phyloP scores from a whole-genome alignment of 2,797 vertebrate species.

The Dicrostonyx torquatus region DNA sequence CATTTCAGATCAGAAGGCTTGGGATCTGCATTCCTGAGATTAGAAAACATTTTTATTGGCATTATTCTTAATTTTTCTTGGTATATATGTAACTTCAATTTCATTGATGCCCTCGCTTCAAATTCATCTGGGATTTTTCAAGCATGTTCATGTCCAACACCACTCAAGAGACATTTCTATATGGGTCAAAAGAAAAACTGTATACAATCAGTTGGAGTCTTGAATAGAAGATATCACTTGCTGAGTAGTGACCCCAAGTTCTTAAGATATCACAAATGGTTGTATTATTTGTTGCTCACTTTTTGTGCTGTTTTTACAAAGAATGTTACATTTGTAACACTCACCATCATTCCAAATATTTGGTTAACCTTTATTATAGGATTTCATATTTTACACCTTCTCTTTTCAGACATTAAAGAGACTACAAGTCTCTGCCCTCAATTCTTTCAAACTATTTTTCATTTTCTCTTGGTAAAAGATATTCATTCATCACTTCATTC shows the following conservation, averaged over 20 bases:
- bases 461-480: background rate
- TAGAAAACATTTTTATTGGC: background rate
- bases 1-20: background rate
- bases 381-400: background rate
- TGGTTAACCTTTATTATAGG: background rate
- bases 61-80: background rate
- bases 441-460: background rate
- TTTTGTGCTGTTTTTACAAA: background rate
- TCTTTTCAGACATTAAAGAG: background rate
- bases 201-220: background rate
- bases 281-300: background rate
- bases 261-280: background rate
- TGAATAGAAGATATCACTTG: background rate
- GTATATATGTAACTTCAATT: background rate
- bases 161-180: background rate
- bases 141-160: background rate
- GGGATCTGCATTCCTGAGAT: background rate
- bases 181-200: background rate
- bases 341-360: accelerated
- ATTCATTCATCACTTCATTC: background rate
- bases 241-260: background rate
- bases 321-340: background rate
- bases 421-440: background rate
- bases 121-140: background rate
- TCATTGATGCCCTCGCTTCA: background rate